Base-by-base conservation (phyloP, 2,797 vertebrate species). In the Typhlichthys eigenmanni region DNA sequence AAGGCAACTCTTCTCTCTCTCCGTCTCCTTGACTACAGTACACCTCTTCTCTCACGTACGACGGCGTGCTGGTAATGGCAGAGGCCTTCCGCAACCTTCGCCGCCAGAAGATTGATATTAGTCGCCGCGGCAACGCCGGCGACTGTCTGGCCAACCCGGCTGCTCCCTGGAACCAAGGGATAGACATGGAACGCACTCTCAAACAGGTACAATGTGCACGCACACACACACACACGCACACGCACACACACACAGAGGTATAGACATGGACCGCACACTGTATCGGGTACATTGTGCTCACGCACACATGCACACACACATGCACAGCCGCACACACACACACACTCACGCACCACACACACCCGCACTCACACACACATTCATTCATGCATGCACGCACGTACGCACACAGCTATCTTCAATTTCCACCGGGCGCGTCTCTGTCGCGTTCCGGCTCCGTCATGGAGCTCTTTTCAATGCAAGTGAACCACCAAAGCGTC, bases 101-200 rank as follows among this genome's bases (percentile, higher is more conserved):
- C 62, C 94, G 95, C 54, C 97, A 98, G 79, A 98, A 98, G 90
- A 96, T 98, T 62, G 98, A 98, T 79, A 98, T 99, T 85, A 97
- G 96, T 72, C 95, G 98, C 29, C 94, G 96, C 80, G 98, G 98
- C 55, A 98, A 98, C 52, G 98, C 97, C 2, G 97, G 97, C 1
- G 98, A 99, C 88, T 99, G 98, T 78, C 92, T 99, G 60, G 98
- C 97, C 59, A 99, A 99, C 72, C 98, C 98, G 13, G 98, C 98
- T 24, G 98, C 97, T 58, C 98, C 98, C 0, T 99, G 98, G 98
- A 96, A 96, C 76, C 98, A 99, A 88, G 98, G 97, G 53, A 98
- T 99, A 75, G 98, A 99, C 81, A 99, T 99, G 95, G 97, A 99
- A 69, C 95, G 96, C 17, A 96, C 96, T 0, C 90, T 99, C 56